Evolutionary conservation across 2,113 vertebrate species (phyloP).

Genomic region (Lepus europaeus): DNA sequence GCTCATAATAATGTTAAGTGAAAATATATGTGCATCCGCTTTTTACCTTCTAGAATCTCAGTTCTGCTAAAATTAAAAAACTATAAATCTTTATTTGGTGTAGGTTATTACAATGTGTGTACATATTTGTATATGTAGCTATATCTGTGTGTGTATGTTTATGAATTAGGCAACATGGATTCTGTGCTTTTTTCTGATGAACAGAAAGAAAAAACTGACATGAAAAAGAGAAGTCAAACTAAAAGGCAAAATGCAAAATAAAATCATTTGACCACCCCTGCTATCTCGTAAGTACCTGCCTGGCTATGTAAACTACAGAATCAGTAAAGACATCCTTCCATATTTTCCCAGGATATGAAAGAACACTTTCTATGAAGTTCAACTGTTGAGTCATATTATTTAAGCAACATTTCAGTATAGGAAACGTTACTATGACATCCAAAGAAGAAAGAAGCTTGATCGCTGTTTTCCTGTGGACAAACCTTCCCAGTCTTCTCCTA

Average conservation of each 20-base stretch:
- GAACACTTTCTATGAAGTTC: constrained; percentile 2
- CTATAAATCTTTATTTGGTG: constrained; percentile 21
- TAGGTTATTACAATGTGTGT: neutral
- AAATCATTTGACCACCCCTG: constrained; percentile 42
- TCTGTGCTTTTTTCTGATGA: neutral
- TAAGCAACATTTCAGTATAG: constrained; percentile 55
- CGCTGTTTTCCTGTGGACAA: neutral
- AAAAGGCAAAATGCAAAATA: constrained; percentile 41
- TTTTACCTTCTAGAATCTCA: constrained; percentile 40
- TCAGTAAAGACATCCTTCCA: constrained; percentile 17
- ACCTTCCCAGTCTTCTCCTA: neutral
- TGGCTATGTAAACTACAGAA: constrained; percentile 18
- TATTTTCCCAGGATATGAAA: constrained; percentile 49
- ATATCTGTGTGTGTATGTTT: neutral
- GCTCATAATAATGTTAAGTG: constrained; percentile 45
- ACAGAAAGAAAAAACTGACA: neutral
- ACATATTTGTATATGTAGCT: neutral
- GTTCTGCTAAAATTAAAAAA: constrained; percentile 13
- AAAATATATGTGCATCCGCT: constrained; percentile 58
- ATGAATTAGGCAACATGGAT: constrained; percentile 11
- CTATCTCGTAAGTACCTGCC: neutral
- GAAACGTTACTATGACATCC: constrained; percentile 45
- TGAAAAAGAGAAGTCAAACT: constrained; percentile 47
- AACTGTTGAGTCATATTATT: constrained; percentile 48
- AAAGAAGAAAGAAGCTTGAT: constrained; percentile 43